Conservation (phyloP, 2,888 invertebrate species). For the Apodemia zela region DNA sequence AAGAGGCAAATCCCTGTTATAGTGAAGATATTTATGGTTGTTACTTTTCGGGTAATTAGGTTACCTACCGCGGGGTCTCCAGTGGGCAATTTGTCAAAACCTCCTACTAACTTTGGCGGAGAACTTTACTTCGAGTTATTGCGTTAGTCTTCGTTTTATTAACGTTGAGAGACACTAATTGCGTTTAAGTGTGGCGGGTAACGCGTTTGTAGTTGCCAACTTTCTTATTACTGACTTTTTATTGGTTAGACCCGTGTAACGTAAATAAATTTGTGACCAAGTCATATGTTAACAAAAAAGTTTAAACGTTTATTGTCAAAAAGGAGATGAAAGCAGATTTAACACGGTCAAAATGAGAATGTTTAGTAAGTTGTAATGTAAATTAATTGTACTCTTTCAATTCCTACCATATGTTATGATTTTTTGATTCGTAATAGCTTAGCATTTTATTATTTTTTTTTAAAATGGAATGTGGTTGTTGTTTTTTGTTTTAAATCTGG, state of each 20-base stretch:
- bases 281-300: too few relatives aligned
- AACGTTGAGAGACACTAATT: slow-evolving; percentile 6
- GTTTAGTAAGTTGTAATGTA: too few relatives aligned
- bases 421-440: too few relatives aligned
- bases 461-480: too few relatives aligned
- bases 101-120: slow-evolving; percentile 39
- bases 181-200: neutral
- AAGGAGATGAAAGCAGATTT: too few relatives aligned
- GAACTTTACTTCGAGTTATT: slow-evolving; percentile 19
- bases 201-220: neutral
- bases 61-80: slow-evolving; percentile 53
- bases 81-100: slow-evolving; percentile 62
- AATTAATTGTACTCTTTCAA: too few relatives aligned
- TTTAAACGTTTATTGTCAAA: too few relatives aligned
- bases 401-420: too few relatives aligned
- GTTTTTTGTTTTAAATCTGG: too few relatives aligned
- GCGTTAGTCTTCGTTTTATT: neutral
- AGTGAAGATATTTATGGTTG: slow-evolving; percentile 1
- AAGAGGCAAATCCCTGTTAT: slow-evolving; percentile 10
- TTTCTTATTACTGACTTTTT: neutral
- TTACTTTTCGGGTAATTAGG: slow-evolving; percentile 25
- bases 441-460: too few relatives aligned
- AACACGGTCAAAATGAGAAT: too few relatives aligned
- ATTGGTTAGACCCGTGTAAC: neutral
- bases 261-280: too few relatives aligned